These are phyloP conservation scores for Lasaia peninsularis DNA, from an alignment of 1,140 invertebrate genomes.

Conservation along the genomic window DNA sequence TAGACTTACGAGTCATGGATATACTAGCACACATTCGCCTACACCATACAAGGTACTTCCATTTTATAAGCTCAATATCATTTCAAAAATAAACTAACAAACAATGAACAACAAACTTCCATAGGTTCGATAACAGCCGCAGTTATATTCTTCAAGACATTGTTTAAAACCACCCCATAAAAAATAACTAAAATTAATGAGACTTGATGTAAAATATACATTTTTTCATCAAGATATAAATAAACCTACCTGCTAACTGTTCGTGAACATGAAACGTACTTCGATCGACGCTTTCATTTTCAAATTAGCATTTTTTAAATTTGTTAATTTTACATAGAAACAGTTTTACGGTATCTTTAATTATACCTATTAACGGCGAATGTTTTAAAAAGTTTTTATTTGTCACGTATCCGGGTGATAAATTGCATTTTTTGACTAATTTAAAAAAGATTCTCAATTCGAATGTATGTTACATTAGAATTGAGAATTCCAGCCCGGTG, in stretches of 20 bases:
- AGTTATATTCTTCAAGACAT: background rate
- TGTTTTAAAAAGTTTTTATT: background rate
- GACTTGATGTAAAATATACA: conserved; percentile 15
- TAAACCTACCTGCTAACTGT: conserved; percentile 31
- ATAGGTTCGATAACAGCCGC: background rate
- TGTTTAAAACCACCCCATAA: background rate
- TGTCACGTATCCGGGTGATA: background rate
- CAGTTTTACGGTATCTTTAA: background rate
- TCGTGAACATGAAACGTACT: conserved; percentile 25
- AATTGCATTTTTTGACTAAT: no score
- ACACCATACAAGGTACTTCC: no score
- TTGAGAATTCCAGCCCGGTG: no score
- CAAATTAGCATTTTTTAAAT: conserved; percentile 1
- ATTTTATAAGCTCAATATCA: no score
- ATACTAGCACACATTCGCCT: no score
- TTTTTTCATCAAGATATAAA: conserved; percentile 24
- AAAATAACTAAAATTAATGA: conserved; percentile 20
- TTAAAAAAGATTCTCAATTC: no score
- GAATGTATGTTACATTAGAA: no score
- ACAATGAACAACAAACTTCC: background rate
- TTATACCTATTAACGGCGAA: no score
- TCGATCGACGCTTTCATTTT: conserved; percentile 13
- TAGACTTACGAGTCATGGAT: no score
- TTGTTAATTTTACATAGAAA: background rate
- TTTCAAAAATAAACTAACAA: background rate